Conservation (phyloP, 2,797 vertebrate genomes). For the Megalops cyprinoides region DNA sequence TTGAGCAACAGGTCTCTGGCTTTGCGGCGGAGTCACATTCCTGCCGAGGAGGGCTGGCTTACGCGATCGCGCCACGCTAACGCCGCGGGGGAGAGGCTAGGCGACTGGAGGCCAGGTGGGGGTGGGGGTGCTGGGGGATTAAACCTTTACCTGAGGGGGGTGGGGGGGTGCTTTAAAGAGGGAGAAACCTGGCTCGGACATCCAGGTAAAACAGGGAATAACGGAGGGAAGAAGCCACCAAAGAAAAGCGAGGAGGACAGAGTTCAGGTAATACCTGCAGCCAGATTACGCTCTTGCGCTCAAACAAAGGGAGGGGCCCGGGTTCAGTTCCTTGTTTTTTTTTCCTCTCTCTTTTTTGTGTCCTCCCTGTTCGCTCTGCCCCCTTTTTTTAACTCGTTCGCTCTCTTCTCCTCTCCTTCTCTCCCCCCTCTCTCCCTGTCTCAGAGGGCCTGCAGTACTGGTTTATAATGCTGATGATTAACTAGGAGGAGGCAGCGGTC, state of each 20-base stretch:
- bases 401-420: constrained; percentile 60
- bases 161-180: not conserved
- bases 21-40: constrained; percentile 80
- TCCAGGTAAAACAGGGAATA: not conserved
- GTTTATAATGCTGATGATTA: constrained; percentile 90
- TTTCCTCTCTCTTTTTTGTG: constrained; percentile 35
- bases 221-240: not conserved
- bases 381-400: too few species aligned
- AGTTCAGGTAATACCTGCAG: constrained; percentile 13
- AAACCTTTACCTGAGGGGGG: constrained; percentile 61
- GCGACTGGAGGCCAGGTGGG: too few species aligned
- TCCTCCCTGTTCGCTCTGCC: not conserved
- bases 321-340: constrained; percentile 36
- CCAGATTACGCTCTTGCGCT: not conserved
- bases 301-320: not conserved
- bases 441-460: constrained; percentile 79
- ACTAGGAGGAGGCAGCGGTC: constrained; percentile 81
- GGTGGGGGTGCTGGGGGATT: too few species aligned
- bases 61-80: constrained; percentile 71
- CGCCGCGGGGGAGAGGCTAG: constrained; percentile 53
- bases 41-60: constrained; percentile 74
- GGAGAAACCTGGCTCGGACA: not conserved
- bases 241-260: not conserved
- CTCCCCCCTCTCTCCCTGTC: constrained; percentile 69
- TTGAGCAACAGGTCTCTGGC: constrained; percentile 80